These are phyloP conservation scores for Himalopsyche tibetana DNA, from an alignment of 2,888 invertebrate species.

Conservation along the genomic window DNA sequence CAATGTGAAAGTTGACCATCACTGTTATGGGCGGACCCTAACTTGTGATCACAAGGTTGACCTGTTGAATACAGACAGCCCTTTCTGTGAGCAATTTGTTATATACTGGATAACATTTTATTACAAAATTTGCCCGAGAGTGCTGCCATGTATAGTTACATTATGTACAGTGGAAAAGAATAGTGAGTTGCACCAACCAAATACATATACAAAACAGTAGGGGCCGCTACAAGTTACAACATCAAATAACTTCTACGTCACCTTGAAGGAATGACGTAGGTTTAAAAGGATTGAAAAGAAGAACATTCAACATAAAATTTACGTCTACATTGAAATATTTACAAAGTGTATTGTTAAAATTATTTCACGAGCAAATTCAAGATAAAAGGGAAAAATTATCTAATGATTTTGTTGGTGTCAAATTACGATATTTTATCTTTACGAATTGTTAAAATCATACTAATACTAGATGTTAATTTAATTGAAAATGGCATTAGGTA, in stretches of 20 bases:
- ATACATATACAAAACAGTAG: background rate
- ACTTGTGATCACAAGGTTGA: background rate
- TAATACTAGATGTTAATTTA: too few species aligned
- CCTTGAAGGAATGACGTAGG: background rate
- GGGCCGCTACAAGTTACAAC: background rate
- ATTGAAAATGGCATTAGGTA: too few species aligned
- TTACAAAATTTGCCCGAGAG: background rate
- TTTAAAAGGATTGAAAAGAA: background rate
- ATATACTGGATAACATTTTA: background rate
- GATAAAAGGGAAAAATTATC: too few species aligned
- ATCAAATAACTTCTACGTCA: conserved; percentile 3
- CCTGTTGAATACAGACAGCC: background rate
- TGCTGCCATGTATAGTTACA: background rate
- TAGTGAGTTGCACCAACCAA: background rate
- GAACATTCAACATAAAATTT: background rate
- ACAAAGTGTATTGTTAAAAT: too few species aligned
- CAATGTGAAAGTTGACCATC: background rate
- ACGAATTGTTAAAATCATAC: too few species aligned
- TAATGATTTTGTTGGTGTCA: too few species aligned
- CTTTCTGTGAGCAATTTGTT: background rate
- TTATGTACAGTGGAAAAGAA: background rate
- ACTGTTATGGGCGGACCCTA: background rate
- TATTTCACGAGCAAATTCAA: too few species aligned
- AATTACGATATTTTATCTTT: too few species aligned
- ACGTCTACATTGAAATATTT: background rate